Conservation (phyloP, 2,113 vertebrate genomes). For the Holacanthus passer region DNA sequence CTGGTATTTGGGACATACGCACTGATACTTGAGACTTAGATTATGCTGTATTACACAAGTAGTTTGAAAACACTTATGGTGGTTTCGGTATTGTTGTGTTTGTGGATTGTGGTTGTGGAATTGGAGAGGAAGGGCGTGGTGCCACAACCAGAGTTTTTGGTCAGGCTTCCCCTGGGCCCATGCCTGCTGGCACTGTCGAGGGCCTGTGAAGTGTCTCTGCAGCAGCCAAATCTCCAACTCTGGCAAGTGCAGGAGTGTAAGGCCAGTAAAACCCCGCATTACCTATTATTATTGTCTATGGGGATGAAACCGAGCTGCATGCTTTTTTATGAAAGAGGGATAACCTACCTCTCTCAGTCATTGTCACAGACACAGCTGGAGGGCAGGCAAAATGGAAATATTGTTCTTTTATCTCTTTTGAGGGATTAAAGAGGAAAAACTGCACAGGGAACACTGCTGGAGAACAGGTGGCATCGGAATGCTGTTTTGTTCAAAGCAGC, state of each 20-base stretch:
- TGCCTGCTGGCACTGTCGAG: slow-evolving; percentile 15
- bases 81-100: slow-evolving; percentile 44
- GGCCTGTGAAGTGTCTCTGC: slow-evolving; percentile 21
- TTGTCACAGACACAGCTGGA: slow-evolving; percentile 58
- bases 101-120: slow-evolving; percentile 42
- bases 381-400: slow-evolving; percentile 63
- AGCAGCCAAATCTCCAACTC: slow-evolving; percentile 44
- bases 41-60: slow-evolving; percentile 36
- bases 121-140: slow-evolving; percentile 25
- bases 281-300: slow-evolving; percentile 33
- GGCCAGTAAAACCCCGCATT: slow-evolving; percentile 43
- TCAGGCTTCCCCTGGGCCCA: slow-evolving; percentile 35
- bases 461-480: slow-evolving; percentile 72
- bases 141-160: slow-evolving; percentile 53
- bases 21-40: slow-evolving; percentile 8
- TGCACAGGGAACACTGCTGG: slow-evolving; percentile 60
- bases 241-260: slow-evolving; percentile 36
- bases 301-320: slow-evolving; percentile 42
- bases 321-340: slow-evolving; percentile 47
- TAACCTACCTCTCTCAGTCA: slow-evolving; percentile 51
- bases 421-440: slow-evolving; percentile 57
- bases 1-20: neutral
- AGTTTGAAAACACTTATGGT: slow-evolving; percentile 5
- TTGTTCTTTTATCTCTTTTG: slow-evolving; percentile 69
- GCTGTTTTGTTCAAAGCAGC: slow-evolving; percentile 47